phyloP scores from a whole-genome alignment of 2,888 invertebrate species.

The Mantis religiosa region DNA sequence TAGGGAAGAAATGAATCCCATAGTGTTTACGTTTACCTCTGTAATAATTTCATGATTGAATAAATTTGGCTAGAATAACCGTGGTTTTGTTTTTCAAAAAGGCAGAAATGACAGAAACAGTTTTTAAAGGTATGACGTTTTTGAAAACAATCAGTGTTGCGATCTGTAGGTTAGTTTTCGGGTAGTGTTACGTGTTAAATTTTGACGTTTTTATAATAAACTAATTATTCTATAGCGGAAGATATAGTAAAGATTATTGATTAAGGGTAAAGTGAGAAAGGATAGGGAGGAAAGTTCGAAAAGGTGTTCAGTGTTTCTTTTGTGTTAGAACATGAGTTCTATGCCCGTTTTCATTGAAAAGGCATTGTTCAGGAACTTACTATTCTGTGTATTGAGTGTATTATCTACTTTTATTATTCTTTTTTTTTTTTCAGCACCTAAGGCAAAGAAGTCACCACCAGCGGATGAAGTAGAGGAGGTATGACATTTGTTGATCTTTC shows the following conservation, averaged over 20 bases:
- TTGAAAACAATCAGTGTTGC: not conserved
- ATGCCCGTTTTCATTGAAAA: too few species aligned
- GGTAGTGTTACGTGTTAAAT: not conserved
- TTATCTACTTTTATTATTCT: not conserved
- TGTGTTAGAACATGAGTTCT: too few species aligned
- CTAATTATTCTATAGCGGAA: not conserved
- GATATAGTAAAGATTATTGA: not conserved
- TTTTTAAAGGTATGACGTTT: slow-evolving; percentile 19
- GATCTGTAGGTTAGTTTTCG: not conserved
- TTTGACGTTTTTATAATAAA: not conserved
- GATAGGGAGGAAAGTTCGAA: too few species aligned
- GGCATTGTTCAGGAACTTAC: not conserved
- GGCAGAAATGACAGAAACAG: slow-evolving; percentile 18
- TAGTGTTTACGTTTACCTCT: not conserved
- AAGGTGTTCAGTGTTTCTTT: too few species aligned
- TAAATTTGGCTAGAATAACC: not conserved
- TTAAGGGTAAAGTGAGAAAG: too few species aligned
- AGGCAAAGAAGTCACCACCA: slow-evolving; percentile 6
- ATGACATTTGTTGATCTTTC: not conserved
- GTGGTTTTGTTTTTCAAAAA: not conserved
- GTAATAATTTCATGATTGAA: not conserved
- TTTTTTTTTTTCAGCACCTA: slow-evolving; percentile 12
- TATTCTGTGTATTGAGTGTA: not conserved
- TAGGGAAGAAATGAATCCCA: not conserved
- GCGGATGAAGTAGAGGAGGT: slow-evolving; percentile 13